These are phyloP conservation scores for Drosophila diplacantha DNA, from an alignment of 2,888 invertebrate species.

Conservation along the genomic window DNA sequence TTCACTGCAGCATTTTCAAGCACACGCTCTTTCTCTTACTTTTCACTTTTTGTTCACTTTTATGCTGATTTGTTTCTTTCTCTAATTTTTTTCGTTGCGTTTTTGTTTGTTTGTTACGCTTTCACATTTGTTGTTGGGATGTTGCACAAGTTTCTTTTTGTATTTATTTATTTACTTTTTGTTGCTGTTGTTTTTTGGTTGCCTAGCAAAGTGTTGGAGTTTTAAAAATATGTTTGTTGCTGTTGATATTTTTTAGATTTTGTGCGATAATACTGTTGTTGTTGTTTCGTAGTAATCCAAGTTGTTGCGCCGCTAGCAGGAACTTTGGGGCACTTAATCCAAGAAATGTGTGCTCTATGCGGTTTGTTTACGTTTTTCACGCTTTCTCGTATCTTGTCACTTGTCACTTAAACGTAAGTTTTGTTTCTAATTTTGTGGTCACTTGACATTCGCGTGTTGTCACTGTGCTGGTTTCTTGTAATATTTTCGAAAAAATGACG, in stretches of 20 bases:
- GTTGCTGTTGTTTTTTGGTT: constrained; percentile 52
- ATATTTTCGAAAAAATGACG: constrained; percentile 13
- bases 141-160: constrained; percentile 44
- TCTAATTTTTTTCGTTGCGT: constrained; percentile 39
- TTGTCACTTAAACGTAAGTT: constrained; percentile 22
- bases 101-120: constrained; percentile 54
- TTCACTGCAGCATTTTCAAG: constrained; percentile 42
- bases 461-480: neutral
- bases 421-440: constrained; percentile 33
- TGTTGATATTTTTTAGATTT: constrained; percentile 22
- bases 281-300: constrained; percentile 64
- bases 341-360: constrained; percentile 57
- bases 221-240: constrained; percentile 24
- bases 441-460: constrained; percentile 33
- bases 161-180: constrained; percentile 19
- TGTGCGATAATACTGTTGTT: constrained; percentile 67
- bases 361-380: constrained; percentile 30
- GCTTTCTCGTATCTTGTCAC: constrained; percentile 22
- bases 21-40: constrained; percentile 28
- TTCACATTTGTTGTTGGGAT: constrained; percentile 56
- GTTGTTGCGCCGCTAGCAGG: constrained; percentile 64
- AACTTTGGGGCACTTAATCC: constrained; percentile 68
- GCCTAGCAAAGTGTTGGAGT: constrained; percentile 57
- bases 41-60: constrained; percentile 39
- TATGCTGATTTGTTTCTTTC: constrained; percentile 44